Base-by-base conservation (phyloP, 1,140 invertebrate species). In the Teleopsis dalmanni region DNA sequence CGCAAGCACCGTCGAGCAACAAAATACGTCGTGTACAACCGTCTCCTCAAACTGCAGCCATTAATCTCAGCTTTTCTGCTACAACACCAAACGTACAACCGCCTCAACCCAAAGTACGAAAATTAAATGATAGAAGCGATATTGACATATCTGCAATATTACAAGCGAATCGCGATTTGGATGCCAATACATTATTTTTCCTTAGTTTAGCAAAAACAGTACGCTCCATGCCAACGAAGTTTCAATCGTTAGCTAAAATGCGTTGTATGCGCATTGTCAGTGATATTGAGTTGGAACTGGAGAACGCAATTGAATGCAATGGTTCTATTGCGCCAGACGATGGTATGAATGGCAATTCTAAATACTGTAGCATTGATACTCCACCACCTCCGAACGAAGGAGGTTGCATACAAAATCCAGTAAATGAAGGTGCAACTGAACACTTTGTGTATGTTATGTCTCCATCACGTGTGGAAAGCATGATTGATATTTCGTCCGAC, bases 371-470 rank as follows among this genome's bases (percentile, higher is more conserved):
- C 42, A 62, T 57, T 1, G 60, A 67, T 22, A 63, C 62, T 1
- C 58, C 62, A 21, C 62, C 64, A 9, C 62, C 53, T 14, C 42
- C 52, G 1, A 19, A 38, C 3, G 47, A 51, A 19, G 64, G 58
- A 37, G 29, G 52, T 13, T 50, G 54, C 16, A 35, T 48, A 9
- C 35, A 54, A 8, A 43, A 36, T 23, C 47, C 48, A 6, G 37
- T 50, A 7, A 23, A 51, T n/a, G 54, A 63, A 31, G 56, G 53
- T 8, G 59, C 60, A 13, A 66, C 57, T 4, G 65, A 69, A 46
- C 65, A 69, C 43, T 69, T 69, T 47, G 57, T 69, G 7, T 69
- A 66, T 50, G 61, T 62, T 14, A 69, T 69, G 65, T 69, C 65
- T 14, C 65, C 65, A 14, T 69, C 65, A 40, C 61, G 63, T 1